Base-by-base conservation (phyloP, 1,140 invertebrate species). In the Mamestra configurata region DNA sequence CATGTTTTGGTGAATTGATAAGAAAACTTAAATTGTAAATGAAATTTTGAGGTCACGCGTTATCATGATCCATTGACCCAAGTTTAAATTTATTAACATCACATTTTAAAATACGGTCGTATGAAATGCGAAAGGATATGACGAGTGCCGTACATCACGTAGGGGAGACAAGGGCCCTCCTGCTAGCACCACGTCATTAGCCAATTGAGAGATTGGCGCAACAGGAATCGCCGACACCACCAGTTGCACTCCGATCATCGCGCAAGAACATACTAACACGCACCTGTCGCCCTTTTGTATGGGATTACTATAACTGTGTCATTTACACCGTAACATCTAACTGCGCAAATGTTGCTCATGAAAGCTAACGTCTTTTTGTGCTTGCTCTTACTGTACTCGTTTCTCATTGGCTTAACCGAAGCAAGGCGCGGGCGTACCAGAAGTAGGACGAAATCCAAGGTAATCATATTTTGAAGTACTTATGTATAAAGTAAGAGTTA, bases 391-490 rank as follows among this genome's bases (percentile, higher is more conserved):
- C 46, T 96, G 22, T 81, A 88, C 31, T 82, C 68, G 68, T 72
- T 95, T 55, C 71, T 96, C 49, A 79, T 96, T 37, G 61, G 77
- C 92, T 68, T 80, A 81, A 73, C 79, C 86, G 82, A 89, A 90
- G 93, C 90, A 11, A 89, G 97, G 31, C 95, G 97, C 88, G 97
- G 96, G 18, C 95, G 97, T 77, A 93, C 95, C 11, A 95, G 97
- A 82, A 94, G 96, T 53, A 96, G 97, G 83, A 97, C 97, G 55
- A 97, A 97, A 86, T 98, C 97, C 13, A 96, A 96, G 93, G 96
- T 96, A 92, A 84, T 40, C 37, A 24, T 24, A 13, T 15, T 4
- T 6, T 24, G 13, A 51, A 20, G 18, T 46, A 27, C 27, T 43
- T n/a, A n/a, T 18, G 4, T 15, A 0, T 31, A 31, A 22, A 15